Percentiles rank a stretch among this genome's conserved stretches.
These are phyloP conservation scores for Leucozona laternaria DNA, from an alignment of 2,888 invertebrate species.

Conservation along the genomic window DNA sequence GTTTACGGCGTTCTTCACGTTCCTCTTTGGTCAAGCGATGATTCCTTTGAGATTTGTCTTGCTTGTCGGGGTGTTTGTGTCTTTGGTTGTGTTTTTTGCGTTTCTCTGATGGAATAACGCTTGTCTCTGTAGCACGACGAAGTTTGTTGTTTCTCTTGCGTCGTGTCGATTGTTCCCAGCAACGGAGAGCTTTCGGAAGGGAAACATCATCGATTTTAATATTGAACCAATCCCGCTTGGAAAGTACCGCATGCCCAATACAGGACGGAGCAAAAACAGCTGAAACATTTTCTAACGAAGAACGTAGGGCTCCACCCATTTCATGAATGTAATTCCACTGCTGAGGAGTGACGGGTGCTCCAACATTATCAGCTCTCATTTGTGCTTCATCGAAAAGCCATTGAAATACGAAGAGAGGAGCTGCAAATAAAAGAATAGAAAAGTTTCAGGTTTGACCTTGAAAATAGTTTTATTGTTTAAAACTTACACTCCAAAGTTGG, in stretches of 20 bases:
- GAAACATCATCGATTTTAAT: slow-evolving; percentile 94
- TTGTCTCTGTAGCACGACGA: slow-evolving; percentile 81
- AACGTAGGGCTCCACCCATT: slow-evolving; percentile 93
- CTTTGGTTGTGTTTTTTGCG: slow-evolving; percentile 75
- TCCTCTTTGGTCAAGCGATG: slow-evolving; percentile 67
- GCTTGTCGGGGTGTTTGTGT: slow-evolving; percentile 75
- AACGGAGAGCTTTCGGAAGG: slow-evolving; percentile 92
- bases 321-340: slow-evolving; percentile 97
- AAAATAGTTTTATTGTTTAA: not conserved
- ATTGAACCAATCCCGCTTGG: slow-evolving; percentile 93
- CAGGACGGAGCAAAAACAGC: slow-evolving; percentile 97
- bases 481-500: slow-evolving; percentile 90
- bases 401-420: slow-evolving; percentile 96
- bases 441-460: not conserved
- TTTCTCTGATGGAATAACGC: slow-evolving; percentile 75
- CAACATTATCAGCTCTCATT: slow-evolving; percentile 95
- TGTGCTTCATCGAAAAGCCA: slow-evolving; percentile 98
- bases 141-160: slow-evolving; percentile 79
- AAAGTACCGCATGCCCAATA: slow-evolving; percentile 95
- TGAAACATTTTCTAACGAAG: slow-evolving; percentile 92
- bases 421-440: slow-evolving; percentile 80
- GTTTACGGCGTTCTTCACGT: slow-evolving; percentile 76
- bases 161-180: slow-evolving; percentile 90
- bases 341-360: slow-evolving; percentile 93
- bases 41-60: slow-evolving; percentile 46